Percentiles rank a stretch among this genome's conserved stretches.
These are phyloP conservation scores for Cyprinodon variegatus DNA, from an alignment of 2,113 vertebrate genomes.

Conservation along the genomic window DNA sequence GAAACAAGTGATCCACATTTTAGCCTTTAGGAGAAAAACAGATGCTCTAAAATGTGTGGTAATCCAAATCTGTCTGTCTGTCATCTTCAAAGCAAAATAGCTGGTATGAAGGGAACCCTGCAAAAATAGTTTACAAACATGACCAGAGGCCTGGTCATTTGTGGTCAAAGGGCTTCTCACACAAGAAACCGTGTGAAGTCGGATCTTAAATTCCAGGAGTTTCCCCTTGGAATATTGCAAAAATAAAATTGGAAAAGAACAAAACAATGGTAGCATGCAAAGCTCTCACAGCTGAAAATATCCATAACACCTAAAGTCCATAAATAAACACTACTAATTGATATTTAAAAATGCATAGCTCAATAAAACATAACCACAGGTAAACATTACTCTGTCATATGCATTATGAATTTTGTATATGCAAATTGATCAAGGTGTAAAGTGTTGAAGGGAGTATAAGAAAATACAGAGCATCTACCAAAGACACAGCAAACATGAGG, in stretches of 20 bases:
- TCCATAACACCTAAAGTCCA: slow-evolving; percentile 25
- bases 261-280: slow-evolving; percentile 59
- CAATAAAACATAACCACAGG: background rate
- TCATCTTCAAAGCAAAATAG: slow-evolving; percentile 33
- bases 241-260: background rate
- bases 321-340: slow-evolving; percentile 46
- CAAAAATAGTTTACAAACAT: slow-evolving; percentile 30
- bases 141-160: slow-evolving; percentile 42
- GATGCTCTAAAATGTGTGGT: slow-evolving; percentile 1
- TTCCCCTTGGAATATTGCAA: slow-evolving; percentile 26
- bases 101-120: slow-evolving; percentile 13
- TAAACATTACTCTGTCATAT: background rate
- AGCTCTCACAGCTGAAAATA: slow-evolving; percentile 34
- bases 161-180: slow-evolving; percentile 52
- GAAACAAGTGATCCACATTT: background rate
- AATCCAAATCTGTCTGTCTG: slow-evolving; percentile 25
- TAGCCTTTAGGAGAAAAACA: slow-evolving; percentile 1
- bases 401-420: too few species aligned
- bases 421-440: too few species aligned
- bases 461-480: too few species aligned
- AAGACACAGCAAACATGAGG: too few species aligned
- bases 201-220: slow-evolving; percentile 45
- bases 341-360: slow-evolving; percentile 39
- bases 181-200: slow-evolving; percentile 46
- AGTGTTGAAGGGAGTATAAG: too few species aligned